These are phyloP conservation scores for Pseudobourletiella spinata DNA, from an alignment of 1,140 invertebrate genomes.

Conservation along the genomic window DNA sequence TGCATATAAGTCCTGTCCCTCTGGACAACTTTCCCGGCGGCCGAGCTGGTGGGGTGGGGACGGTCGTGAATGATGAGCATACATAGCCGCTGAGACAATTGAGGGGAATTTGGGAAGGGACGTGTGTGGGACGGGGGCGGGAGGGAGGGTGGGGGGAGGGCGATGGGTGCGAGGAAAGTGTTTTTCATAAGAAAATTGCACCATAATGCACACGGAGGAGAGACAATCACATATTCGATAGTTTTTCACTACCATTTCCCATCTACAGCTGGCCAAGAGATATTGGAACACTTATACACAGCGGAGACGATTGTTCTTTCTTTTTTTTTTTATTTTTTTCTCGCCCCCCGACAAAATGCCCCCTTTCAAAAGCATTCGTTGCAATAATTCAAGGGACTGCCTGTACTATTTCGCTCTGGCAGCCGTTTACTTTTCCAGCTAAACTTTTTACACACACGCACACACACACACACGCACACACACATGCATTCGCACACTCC, in stretches of 20 bases:
- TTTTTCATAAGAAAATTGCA: slow-evolving; percentile 34
- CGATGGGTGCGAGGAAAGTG: slow-evolving; percentile 16
- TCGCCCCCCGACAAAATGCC: slow-evolving; percentile 27
- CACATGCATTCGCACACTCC: too few relatives aligned
- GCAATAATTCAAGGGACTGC: slow-evolving; percentile 36
- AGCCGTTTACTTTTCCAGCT: slow-evolving; percentile 22
- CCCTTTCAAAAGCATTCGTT: slow-evolving; percentile 36
- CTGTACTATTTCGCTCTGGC: slow-evolving; percentile 16
- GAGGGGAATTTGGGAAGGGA: slow-evolving; percentile 7
- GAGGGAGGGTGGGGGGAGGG: slow-evolving; percentile 13
- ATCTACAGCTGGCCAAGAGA: background rate
- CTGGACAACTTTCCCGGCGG: background rate
- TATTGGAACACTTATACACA: slow-evolving; percentile 8
- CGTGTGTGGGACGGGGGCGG: background rate
- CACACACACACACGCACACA: too few relatives aligned
- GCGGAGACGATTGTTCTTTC: slow-evolving; percentile 35
- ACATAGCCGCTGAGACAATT: slow-evolving; percentile 24
- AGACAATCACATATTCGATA: slow-evolving; percentile 4
- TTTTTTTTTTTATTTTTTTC: slow-evolving; percentile 26
- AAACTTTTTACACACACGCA: slow-evolving; percentile 25
- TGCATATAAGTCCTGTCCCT: background rate
- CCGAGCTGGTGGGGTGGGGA: too few relatives aligned
- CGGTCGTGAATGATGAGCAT: slow-evolving; percentile 23
- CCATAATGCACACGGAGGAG: slow-evolving; percentile 18
- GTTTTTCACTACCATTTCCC: background rate